Evolutionary conservation across 2,888 invertebrate genomes (phyloP).

Genomic region (Siphlonurus alternatus): DNA sequence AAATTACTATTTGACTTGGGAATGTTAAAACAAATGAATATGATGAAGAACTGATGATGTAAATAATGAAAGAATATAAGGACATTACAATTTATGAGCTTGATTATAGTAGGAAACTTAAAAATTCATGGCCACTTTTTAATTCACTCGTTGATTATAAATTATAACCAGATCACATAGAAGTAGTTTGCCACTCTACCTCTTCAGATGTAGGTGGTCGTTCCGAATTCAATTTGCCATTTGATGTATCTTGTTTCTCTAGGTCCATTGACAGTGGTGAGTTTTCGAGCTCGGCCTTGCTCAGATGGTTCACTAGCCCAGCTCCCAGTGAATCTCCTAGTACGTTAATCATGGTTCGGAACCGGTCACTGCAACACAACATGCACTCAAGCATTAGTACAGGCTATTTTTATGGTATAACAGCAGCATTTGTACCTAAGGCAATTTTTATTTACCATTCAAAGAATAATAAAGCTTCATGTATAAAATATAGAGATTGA

Average conservation of each 20-base stretch:
- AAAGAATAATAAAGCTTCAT: too few relatives aligned
- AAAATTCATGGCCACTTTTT: not conserved
- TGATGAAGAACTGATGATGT: not conserved
- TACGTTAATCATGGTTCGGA: constrained; percentile 82
- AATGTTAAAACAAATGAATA: not conserved
- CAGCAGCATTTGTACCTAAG: too few relatives aligned
- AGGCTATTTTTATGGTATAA: not conserved
- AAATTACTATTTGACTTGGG: not conserved
- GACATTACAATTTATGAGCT: not conserved
- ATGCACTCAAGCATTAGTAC: not conserved
- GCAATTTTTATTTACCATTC: too few relatives aligned
- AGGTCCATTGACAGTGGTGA: not conserved
- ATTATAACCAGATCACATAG: not conserved
- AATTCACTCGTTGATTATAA: not conserved
- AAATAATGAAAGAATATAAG: not conserved
- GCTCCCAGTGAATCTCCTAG: constrained; percentile 91
- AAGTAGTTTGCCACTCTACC: not conserved
- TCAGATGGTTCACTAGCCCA: constrained; percentile 73
- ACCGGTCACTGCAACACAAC: constrained; percentile 49
- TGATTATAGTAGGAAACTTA: not conserved
- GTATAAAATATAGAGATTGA: too few relatives aligned
- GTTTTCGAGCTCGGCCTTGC: constrained; percentile 48
- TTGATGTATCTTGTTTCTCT: not conserved
- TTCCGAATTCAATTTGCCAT: not conserved
- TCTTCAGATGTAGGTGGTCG: not conserved